Conservation (phyloP, 2,888 invertebrate genomes). For the Alcis repandata region DNA sequence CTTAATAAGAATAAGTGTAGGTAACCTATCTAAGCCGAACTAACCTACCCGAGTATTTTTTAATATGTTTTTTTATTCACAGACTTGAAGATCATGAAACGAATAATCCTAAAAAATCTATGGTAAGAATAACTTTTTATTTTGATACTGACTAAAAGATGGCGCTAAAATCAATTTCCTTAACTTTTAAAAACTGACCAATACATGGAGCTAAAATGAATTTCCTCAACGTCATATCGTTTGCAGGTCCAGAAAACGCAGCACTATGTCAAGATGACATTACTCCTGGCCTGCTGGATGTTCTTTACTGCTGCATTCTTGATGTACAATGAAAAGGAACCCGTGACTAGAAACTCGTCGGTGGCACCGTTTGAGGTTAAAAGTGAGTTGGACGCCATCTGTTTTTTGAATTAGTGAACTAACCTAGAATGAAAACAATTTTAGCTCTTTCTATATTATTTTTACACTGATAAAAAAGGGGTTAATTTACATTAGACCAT, state of each 20-base stretch:
- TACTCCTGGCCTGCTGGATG: conserved; percentile 88
- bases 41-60: background rate
- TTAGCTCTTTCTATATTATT: too few species aligned
- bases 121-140: conserved; percentile 45
- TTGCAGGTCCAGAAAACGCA: conserved; percentile 60
- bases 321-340: conserved; percentile 89
- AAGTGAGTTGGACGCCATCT: conserved; percentile 64
- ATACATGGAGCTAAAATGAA: background rate
- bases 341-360: conserved; percentile 87
- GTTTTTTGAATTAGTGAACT: background rate
- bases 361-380: conserved; percentile 83
- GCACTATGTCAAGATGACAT: conserved; percentile 82
- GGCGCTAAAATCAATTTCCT: background rate
- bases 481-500: too few species aligned
- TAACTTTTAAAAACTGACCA: background rate
- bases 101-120: conserved; percentile 45
- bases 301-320: conserved; percentile 90
- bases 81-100: conserved; percentile 53
- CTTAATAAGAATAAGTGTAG: too few species aligned
- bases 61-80: conserved; percentile 36
- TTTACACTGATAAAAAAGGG: too few species aligned
- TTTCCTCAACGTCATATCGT: background rate
- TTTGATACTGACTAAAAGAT: background rate
- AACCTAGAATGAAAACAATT: background rate
- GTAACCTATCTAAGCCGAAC: too few species aligned